Percentiles rank a stretch among this genome's conserved stretches.
Evolutionary conservation across 2,888 invertebrate genomes (phyloP).

Genomic region (Rosalia funebris): DNA sequence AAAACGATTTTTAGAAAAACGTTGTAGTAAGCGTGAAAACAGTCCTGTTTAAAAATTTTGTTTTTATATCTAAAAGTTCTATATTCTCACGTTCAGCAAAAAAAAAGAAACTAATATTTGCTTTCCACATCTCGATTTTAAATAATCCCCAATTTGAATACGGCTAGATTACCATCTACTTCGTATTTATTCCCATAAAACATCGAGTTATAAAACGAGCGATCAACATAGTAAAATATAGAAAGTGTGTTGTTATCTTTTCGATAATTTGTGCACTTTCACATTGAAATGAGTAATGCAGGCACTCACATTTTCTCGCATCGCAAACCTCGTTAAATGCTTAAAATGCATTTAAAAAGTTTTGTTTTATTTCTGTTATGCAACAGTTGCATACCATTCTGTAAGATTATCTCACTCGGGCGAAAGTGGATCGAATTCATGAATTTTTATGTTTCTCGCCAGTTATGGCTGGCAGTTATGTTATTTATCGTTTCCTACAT

Average conservation of each 20-base stretch:
- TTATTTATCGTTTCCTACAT: not conserved
- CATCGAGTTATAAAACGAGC: not conserved
- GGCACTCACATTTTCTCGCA: slow-evolving; percentile 35
- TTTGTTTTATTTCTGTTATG: slow-evolving; percentile 28
- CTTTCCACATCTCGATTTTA: too few species aligned
- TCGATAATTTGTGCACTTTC: slow-evolving; percentile 41
- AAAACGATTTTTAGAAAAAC: too few species aligned
- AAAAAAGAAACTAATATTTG: too few species aligned
- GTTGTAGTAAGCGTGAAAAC: too few species aligned
- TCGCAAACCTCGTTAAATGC: slow-evolving; percentile 35
- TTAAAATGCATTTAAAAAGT: slow-evolving; percentile 35
- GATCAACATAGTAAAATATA: slow-evolving; percentile 36
- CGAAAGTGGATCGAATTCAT: slow-evolving; percentile 14
- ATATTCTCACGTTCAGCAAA: too few species aligned
- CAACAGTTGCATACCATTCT: slow-evolving; percentile 32
- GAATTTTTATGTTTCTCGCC: not conserved
- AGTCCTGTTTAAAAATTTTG: too few species aligned
- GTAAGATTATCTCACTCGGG: slow-evolving; percentile 17
- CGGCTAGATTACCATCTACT: too few species aligned
- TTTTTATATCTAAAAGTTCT: too few species aligned
- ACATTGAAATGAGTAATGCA: slow-evolving; percentile 35
- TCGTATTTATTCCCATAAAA: too few species aligned
- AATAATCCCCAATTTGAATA: too few species aligned
- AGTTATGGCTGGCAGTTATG: too few species aligned
- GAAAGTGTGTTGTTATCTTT: slow-evolving; percentile 39